A percentile compares a stretch with the other conserved stretches of the same genome.
phyloP scores from a whole-genome alignment of 2,797 vertebrate genomes.

The Melanotaenia nigrans region DNA sequence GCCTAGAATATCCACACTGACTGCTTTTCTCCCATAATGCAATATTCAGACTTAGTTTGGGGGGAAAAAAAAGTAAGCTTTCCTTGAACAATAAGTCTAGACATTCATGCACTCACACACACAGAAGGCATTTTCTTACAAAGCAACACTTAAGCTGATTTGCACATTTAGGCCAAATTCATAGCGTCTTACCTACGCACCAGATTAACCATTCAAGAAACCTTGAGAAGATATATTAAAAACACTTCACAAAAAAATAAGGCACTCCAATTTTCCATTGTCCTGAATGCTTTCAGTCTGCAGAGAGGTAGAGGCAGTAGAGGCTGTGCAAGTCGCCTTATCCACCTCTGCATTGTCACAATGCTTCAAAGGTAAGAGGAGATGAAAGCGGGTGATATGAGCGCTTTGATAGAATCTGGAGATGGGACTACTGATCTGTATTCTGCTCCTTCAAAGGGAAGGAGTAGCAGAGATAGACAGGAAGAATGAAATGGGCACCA shows the following conservation, averaged over 20 bases:
- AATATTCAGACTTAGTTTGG: conserved; percentile 40
- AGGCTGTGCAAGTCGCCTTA: conserved; percentile 70
- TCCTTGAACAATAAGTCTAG: conserved; percentile 61
- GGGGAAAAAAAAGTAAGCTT: conserved; percentile 35
- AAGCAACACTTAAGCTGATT: conserved; percentile 59
- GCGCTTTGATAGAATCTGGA: conserved; percentile 67
- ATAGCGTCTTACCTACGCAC: conserved; percentile 54
- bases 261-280: conserved; percentile 68
- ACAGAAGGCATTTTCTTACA: conserved; percentile 44
- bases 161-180: conserved; percentile 65
- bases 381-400: conserved; percentile 68
- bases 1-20: conserved; percentile 46
- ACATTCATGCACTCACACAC: conserved; percentile 40
- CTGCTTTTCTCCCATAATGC: conserved; percentile 62
- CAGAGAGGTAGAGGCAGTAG: conserved; percentile 67
- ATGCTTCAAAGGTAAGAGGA: conserved; percentile 69
- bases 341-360: conserved; percentile 75
- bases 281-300: conserved; percentile 65
- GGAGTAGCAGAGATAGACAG: conserved; percentile 39
- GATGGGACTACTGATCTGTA: conserved; percentile 64
- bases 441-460: conserved; percentile 62
- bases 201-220: conserved; percentile 60
- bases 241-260: conserved; percentile 68
- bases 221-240: conserved; percentile 63
- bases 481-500: conserved; percentile 52